Evolutionary conservation across 2,113 vertebrate species (phyloP).

Genomic region (Elachura formosa): DNA sequence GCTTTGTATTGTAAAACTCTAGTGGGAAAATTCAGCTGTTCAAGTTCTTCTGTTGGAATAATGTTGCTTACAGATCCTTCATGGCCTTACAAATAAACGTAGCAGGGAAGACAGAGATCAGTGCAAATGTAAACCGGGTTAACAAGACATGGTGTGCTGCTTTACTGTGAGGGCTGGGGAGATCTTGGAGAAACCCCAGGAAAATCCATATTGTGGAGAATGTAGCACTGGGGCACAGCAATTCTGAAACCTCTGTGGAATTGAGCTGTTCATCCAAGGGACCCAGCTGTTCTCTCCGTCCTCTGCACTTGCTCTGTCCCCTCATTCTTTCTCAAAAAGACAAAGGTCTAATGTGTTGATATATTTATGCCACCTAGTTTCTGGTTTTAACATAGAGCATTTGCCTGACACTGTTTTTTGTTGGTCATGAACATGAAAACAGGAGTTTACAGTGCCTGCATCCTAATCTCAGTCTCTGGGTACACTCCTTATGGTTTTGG

Average conservation of each 20-base stretch:
- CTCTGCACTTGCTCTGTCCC: neutral
- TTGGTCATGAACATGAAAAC: neutral
- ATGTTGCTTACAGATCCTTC: neutral
- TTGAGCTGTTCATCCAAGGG: neutral
- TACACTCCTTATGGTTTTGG: neutral
- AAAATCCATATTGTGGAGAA: neutral
- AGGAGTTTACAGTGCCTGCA: neutral
- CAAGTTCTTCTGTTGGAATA: neutral
- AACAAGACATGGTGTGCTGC: neutral
- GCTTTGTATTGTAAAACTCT: neutral
- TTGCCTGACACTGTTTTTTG: neutral
- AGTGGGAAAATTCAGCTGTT: neutral
- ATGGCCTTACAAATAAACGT: neutral
- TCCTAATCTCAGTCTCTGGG: neutral
- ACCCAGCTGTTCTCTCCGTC: neutral
- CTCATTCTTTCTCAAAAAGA: neutral
- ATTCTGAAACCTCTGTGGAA: rapidly evolving
- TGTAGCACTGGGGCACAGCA: neutral
- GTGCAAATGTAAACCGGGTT: neutral
- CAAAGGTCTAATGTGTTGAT: neutral
- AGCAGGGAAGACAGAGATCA: neutral
- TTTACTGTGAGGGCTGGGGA: neutral
- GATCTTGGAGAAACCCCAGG: neutral
- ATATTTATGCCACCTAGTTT: neutral
- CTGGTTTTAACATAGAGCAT: neutral